Evolutionary conservation across 2,797 vertebrate species (phyloP).

Genomic region (Pelochelys cantorii): DNA sequence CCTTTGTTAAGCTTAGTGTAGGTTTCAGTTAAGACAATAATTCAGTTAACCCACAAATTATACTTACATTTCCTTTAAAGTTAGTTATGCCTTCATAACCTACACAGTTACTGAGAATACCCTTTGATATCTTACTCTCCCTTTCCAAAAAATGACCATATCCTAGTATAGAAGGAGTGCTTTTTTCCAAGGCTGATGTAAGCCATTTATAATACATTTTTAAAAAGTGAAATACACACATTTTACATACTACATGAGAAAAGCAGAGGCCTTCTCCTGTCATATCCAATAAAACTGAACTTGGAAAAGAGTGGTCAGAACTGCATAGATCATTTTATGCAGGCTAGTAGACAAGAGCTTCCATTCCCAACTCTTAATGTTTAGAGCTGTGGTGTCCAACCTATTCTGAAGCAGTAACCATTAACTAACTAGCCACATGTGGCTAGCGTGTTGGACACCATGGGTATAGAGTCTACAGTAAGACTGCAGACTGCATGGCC

Average conservation of each 20-base stretch:
- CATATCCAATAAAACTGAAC: slow-evolving; percentile 20
- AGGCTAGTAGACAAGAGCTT: background rate
- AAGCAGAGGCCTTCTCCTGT: slow-evolving; percentile 3
- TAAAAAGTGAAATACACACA: slow-evolving; percentile 2
- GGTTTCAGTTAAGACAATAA: background rate
- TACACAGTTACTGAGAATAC: slow-evolving; percentile 18
- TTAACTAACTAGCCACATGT: too few relatives aligned
- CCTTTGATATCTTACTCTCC: slow-evolving; percentile 8
- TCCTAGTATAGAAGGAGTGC: slow-evolving; percentile 30
- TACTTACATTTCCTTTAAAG: background rate
- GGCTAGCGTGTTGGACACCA: too few relatives aligned
- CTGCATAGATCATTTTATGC: background rate
- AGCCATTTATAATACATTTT: slow-evolving; percentile 45
- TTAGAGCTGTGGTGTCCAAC: too few relatives aligned
- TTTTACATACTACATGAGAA: background rate
- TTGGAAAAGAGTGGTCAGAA: slow-evolving; percentile 39
- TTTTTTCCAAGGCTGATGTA: slow-evolving; percentile 17
- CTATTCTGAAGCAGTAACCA: too few relatives aligned
- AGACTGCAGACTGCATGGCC: slow-evolving; percentile 26
- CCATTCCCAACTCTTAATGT: background rate
- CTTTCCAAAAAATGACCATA: slow-evolving; percentile 20
- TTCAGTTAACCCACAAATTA: background rate
- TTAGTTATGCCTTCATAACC: background rate
- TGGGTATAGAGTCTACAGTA: background rate
- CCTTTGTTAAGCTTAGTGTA: background rate